Evolutionary conservation across 2,888 invertebrate genomes (phyloP).

Genomic region (Polymixis lichenea): DNA sequence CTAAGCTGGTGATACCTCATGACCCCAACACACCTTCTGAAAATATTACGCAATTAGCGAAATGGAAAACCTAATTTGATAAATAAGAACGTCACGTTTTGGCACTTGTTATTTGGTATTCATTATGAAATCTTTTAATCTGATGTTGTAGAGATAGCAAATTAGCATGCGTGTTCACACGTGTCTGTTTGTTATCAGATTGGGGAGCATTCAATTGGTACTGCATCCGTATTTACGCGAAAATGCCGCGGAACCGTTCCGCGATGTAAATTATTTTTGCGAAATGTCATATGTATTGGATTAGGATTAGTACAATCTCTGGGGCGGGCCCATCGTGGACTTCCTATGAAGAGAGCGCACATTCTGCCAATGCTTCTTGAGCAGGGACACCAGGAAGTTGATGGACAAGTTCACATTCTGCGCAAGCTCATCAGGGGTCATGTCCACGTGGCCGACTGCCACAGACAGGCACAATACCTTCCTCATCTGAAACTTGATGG

Average conservation of each 20-base stretch:
- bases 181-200: constrained; percentile 12
- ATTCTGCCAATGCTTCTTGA: constrained; percentile 99
- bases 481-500: constrained; percentile 99
- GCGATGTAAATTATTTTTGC: not conserved
- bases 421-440: constrained; percentile 98
- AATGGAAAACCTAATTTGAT: constrained; percentile 11
- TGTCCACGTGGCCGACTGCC: constrained; percentile 99
- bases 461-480: constrained; percentile 99
- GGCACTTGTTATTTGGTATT: constrained; percentile 17
- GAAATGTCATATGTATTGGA: constrained; percentile 74
- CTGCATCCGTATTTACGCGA: not conserved
- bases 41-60: constrained; percentile 15
- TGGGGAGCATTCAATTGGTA: not conserved
- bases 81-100: constrained; percentile 33
- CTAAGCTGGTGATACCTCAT: not conserved
- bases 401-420: constrained; percentile 99
- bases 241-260: not conserved
- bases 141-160: constrained; percentile 29
- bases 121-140: constrained; percentile 51
- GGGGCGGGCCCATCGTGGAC: constrained; percentile 99
- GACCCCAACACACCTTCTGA: constrained; percentile 5
- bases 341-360: constrained; percentile 99
- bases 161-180: constrained; percentile 29
- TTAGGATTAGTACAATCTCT: constrained; percentile 97
- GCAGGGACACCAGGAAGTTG: constrained; percentile 99